Evolutionary conservation across 2,888 invertebrate genomes (phyloP).

Genomic region (Athalia circularis): DNA sequence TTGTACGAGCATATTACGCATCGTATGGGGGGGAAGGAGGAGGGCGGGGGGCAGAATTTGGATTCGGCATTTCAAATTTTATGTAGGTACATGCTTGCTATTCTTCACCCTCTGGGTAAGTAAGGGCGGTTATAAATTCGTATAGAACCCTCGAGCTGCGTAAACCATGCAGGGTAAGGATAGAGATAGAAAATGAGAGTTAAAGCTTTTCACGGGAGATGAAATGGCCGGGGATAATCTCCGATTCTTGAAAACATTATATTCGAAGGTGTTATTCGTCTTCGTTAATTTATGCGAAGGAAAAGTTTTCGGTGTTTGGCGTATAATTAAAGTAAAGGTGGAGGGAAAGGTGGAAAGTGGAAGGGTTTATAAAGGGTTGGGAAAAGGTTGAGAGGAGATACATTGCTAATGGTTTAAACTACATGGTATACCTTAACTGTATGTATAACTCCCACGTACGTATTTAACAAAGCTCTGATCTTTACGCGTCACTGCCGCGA

Average conservation of each 20-base stretch:
- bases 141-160: too few species aligned
- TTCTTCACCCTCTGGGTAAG: too few species aligned
- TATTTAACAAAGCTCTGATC: not conserved
- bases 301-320: conserved; percentile 13
- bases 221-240: not conserved
- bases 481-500: conserved; percentile 7
- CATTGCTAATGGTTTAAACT: conserved; percentile 26
- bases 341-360: not conserved
- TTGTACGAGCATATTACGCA: too few species aligned
- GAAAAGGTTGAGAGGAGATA: conserved; percentile 26
- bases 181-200: too few species aligned
- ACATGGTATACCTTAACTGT: not conserved
- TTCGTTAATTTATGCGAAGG: not conserved
- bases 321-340: not conserved
- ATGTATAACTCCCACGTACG: conserved; percentile 14
- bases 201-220: too few species aligned
- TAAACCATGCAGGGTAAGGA: too few species aligned
- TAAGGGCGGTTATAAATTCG: too few species aligned
- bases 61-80: too few species aligned
- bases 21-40: too few species aligned
- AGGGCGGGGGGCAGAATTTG: too few species aligned
- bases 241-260: not conserved
- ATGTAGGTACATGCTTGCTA: too few species aligned
- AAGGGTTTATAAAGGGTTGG: not conserved
- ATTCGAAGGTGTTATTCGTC: conserved; percentile 5